Evolutionary conservation across 2,113 vertebrate genomes (phyloP), one percentile per base, ranked within the genome.

Genomic region (Limnothrissa miodon): DNA sequence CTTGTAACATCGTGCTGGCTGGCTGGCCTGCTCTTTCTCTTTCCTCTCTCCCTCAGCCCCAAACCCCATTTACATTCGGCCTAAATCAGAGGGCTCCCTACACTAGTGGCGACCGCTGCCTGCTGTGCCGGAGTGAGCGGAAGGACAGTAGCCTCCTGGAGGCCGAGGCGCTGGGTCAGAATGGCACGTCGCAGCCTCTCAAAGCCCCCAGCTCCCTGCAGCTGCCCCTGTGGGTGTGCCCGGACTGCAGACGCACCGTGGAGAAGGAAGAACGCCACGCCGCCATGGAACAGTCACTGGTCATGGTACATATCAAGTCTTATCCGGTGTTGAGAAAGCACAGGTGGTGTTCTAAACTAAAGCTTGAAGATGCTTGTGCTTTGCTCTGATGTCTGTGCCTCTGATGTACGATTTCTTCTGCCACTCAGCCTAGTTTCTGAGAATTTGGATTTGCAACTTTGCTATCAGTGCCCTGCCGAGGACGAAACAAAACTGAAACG

Each of bases 61-160:
- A 99, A 97, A 97, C 96, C 48, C 98, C 98, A 0, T 99, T 99
- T 92, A 98, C 96, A n/a, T 99, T 99, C 86, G 97, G 98, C 89
- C 91, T 98, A 93, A 97, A 96, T 89, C 97, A 98, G 85, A 95
- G 97, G 89, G 96, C 97, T 29, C 96, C 97, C 0, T 97, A 98
- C 87, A 96, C 98, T 1, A 95, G 96, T 0, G 96, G 98, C 5
- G 97, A 98, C 89, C 96, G 96, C 88, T 99, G 97, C 92, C 96
- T 99, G 86, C 94, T 99, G 78, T 99, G 98, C 90, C 94, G 98
- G 89, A 97, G 96, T 79, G 97, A 99, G 90, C 95, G 98, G 0
- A 98, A 98, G 89, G 97, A 99, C 90, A 81, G 91, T 53, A 86
- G 92, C 10, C 92, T 94, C 89, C 93, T 94, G 78, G 98, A 99